These are phyloP conservation scores for Sylvicola cinctus DNA, from an alignment of 2,888 invertebrate species.

Conservation along the genomic window DNA sequence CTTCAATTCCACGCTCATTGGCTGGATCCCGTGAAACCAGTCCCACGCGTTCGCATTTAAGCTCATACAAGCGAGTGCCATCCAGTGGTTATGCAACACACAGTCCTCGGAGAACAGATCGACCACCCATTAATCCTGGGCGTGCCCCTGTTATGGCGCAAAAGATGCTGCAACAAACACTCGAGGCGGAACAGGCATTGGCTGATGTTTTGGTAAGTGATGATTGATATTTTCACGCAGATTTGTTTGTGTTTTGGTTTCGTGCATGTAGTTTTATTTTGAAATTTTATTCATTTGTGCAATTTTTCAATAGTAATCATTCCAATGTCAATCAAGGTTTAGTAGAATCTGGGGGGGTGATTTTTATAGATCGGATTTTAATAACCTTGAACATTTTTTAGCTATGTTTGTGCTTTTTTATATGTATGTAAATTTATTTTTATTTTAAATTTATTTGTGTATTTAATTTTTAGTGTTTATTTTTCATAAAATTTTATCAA, in stretches of 20 bases:
- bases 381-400: too few relatives aligned
- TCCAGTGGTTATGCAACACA: constrained; percentile 8
- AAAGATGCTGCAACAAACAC: constrained; percentile 62
- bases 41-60: constrained; percentile 34
- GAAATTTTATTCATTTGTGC: constrained; percentile 2
- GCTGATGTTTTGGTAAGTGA: constrained; percentile 43
- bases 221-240: too few relatives aligned
- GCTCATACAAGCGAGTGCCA: constrained; percentile 6
- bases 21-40: constrained; percentile 48
- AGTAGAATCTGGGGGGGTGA: too few relatives aligned
- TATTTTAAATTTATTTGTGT: too few relatives aligned
- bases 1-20: constrained; percentile 48
- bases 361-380: too few relatives aligned
- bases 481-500: too few relatives aligned
- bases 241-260: too few relatives aligned
- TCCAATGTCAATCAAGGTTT: neutral
- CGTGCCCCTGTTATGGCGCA: constrained; percentile 51
- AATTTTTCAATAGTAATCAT: neutral
- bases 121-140: constrained; percentile 33
- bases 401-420: too few relatives aligned
- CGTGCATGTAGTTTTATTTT: too few relatives aligned
- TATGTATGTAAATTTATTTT: too few relatives aligned
- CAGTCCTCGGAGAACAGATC: constrained; percentile 25
- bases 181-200: constrained; percentile 69
- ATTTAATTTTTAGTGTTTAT: too few relatives aligned